These are phyloP conservation scores for Trachemys scripta DNA, from an alignment of 2,113 vertebrate genomes.

Conservation along the genomic window DNA sequence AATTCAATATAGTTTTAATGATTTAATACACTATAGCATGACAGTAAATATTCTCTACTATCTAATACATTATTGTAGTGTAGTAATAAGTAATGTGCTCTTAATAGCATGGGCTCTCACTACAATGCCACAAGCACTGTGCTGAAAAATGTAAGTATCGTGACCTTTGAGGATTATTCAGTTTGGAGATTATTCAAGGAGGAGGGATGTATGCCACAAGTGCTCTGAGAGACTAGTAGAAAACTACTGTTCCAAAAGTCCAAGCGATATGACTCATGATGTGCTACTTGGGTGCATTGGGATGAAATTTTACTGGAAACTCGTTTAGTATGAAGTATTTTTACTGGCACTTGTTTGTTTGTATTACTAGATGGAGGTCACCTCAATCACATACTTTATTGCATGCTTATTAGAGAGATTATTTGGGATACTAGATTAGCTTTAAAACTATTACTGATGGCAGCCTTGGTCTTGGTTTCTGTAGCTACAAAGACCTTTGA, in stretches of 20 bases:
- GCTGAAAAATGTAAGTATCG: background rate
- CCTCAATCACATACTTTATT: constrained; percentile 50
- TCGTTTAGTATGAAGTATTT: too few species aligned
- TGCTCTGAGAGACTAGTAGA: background rate
- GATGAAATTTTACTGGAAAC: background rate
- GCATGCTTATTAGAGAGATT: background rate
- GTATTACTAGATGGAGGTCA: background rate
- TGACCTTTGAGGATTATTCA: too few species aligned
- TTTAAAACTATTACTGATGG: background rate
- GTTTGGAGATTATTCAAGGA: too few species aligned
- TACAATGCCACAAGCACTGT: background rate
- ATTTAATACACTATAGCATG: background rate
- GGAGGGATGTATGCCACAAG: too few species aligned
- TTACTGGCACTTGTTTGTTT: background rate
- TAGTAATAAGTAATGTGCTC: background rate
- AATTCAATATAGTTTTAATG: background rate
- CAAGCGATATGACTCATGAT: background rate
- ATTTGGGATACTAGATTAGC: background rate
- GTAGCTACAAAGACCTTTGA: constrained; percentile 8
- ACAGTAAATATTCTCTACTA: background rate
- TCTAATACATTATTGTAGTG: background rate
- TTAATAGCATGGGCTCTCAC: background rate
- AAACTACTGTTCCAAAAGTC: background rate
- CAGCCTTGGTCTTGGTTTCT: constrained; percentile 31
- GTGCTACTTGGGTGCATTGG: background rate